Evolutionary conservation across 1,140 invertebrate species (phyloP).

Genomic region (Lanistes nyassanus): DNA sequence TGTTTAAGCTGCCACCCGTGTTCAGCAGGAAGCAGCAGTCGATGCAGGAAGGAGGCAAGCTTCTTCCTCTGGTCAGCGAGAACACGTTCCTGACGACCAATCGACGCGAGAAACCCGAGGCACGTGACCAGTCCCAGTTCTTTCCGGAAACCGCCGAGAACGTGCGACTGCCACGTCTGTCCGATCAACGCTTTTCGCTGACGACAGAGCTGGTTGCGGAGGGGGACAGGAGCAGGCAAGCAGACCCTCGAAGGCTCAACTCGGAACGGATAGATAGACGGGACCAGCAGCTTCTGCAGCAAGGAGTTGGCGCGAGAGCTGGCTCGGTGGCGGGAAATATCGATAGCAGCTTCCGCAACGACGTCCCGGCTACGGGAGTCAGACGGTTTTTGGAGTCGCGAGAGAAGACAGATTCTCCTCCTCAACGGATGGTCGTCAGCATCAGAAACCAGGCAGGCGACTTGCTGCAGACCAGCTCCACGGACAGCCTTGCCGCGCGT

Average conservation of each 20-base stretch:
- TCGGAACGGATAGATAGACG: constrained; percentile 11
- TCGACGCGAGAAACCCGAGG: background rate
- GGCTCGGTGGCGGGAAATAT: too few species aligned
- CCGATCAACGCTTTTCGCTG: background rate
- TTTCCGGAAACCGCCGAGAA: background rate
- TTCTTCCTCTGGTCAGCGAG: constrained; percentile 19
- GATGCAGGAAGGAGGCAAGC: background rate
- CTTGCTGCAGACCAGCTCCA: too few species aligned
- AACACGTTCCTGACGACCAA: constrained; percentile 24
- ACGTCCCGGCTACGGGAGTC: too few species aligned
- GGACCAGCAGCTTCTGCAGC: background rate
- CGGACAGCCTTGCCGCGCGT: too few species aligned
- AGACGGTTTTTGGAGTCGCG: background rate
- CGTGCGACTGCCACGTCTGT: constrained; percentile 6
- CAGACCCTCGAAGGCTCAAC: constrained; percentile 1
- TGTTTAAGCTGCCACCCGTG: constrained; percentile 15
- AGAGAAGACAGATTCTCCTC: constrained; percentile 17
- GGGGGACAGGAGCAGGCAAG: background rate
- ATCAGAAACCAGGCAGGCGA: constrained; percentile 17
- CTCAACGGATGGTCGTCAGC: constrained; percentile 19
- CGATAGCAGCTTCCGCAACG: too few species aligned
- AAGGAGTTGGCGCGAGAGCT: too few species aligned
- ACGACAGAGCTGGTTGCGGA: background rate
- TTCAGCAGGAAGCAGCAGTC: constrained; percentile 1
- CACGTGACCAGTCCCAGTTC: background rate